phyloP scores from a whole-genome alignment of 2,888 invertebrate species.

The Leucozona laternaria region DNA sequence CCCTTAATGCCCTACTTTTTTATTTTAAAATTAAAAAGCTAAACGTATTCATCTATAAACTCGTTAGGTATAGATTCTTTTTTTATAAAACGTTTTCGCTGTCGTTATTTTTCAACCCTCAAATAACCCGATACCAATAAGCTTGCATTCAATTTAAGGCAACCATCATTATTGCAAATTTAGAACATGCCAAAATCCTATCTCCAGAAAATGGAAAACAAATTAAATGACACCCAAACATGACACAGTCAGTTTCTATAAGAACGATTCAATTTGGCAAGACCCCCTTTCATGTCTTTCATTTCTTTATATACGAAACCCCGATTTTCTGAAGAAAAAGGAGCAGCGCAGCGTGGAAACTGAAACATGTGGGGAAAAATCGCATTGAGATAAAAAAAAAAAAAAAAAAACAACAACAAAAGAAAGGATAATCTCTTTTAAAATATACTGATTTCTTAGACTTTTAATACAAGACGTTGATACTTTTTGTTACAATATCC shows the following conservation, averaged over 20 bases:
- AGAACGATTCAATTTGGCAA: conserved; percentile 58
- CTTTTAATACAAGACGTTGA: conserved; percentile 38
- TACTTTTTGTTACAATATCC: conserved; percentile 50
- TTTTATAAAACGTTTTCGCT: background rate
- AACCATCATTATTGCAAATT: conserved; percentile 64
- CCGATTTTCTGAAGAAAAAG: background rate
- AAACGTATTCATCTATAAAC: background rate
- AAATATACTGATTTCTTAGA: conserved; percentile 53
- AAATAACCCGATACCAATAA: conserved; percentile 21
- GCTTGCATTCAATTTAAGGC: conserved; percentile 34
- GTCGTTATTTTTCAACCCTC: background rate
- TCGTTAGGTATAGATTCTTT: background rate
- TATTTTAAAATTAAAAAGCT: background rate
- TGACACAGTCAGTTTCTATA: conserved; percentile 69
- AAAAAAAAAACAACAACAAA: conserved; percentile 32
- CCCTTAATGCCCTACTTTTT: background rate
- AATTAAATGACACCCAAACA: conserved; percentile 73
- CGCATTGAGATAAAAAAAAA: conserved; percentile 19
- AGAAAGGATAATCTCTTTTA: conserved; percentile 68
- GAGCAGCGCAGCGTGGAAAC: background rate
- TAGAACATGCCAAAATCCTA: conserved; percentile 65
- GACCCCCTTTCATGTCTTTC: background rate
- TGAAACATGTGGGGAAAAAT: conserved; percentile 35
- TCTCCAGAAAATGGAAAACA: conserved; percentile 58
- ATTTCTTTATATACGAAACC: background rate